Percentiles rank a stretch among this genome's conserved stretches.
Evolutionary conservation across 1,140 invertebrate genomes (phyloP).

Genomic region (Triops longicaudatus): DNA sequence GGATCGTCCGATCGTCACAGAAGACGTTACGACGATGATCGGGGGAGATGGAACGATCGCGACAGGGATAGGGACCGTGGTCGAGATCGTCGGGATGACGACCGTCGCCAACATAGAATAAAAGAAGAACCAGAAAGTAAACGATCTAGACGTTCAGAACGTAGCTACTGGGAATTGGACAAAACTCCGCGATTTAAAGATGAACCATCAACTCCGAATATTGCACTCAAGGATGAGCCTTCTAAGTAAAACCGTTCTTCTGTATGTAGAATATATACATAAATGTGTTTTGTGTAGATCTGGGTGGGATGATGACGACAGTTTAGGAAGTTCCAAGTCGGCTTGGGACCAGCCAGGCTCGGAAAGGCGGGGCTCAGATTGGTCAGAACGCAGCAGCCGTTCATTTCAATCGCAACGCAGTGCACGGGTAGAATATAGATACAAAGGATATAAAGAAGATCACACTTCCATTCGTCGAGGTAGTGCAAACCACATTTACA

Average conservation of each 20-base stretch:
- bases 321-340: constrained; percentile 54
- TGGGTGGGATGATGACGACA: constrained; percentile 76
- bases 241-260: constrained; percentile 38
- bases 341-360: constrained; percentile 67
- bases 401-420: constrained; percentile 24
- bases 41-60: constrained; percentile 33
- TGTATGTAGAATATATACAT: neutral
- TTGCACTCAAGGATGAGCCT: constrained; percentile 57
- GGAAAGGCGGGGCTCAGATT: constrained; percentile 22
- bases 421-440: neutral
- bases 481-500: neutral
- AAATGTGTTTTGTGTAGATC: constrained; percentile 44
- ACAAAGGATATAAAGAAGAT: constrained; percentile 3
- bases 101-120: constrained; percentile 32
- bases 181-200: constrained; percentile 59
- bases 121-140: constrained; percentile 28
- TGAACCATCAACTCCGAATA: constrained; percentile 70
- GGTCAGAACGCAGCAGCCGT: constrained; percentile 23
- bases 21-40: constrained; percentile 34
- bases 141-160: constrained; percentile 31
- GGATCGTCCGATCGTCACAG: constrained; percentile 31
- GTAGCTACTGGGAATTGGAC: constrained; percentile 36
- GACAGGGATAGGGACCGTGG: constrained; percentile 34
- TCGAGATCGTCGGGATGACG: constrained; percentile 30
- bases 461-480: neutral